Evolutionary conservation across 2,113 vertebrate species (phyloP), one percentile per base, ranked within the genome.

Genomic region (Prochilodus magdalenae): DNA sequence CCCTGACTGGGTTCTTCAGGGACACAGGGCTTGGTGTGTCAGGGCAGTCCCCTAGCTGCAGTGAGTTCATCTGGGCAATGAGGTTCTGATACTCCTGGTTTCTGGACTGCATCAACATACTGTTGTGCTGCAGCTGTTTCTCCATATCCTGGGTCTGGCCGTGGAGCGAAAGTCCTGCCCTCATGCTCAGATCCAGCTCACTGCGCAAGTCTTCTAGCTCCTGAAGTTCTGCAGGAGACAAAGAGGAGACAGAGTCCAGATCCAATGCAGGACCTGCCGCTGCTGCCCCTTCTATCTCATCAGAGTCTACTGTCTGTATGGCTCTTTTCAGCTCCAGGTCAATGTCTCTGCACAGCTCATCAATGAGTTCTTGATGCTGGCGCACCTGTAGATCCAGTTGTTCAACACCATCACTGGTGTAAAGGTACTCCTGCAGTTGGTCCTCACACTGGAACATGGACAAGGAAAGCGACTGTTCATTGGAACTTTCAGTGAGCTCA

Each of bases 41-140:
- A 8, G 73, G 73, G 66, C 87, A 85, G 44, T 93, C 93, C 72
- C 77, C 91, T 15, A 93, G 71, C 27, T 95, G 93, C 69, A 98
- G 75, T 0, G 91, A 90, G 86, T 84, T 92, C 30, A 99, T 91
- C 87, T 97, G 96, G 59, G 95, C 85, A 12, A 94, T 92, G 40
- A 99, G 91, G 74, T 94, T 91, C 90, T 97, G 95, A 75, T 96
- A 98, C 83, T 99, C 97, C 83, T 95, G 94, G 72, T 95, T 95
- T 87, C 95, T 96, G 81, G 94, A 94, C 79, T 92, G 90, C 87
- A 97, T 88, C 26, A 94, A 10, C 1, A 89, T 87, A 80, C 97
- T 95, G 65, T 89, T 94, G 75, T 84, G 90, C 30, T 93, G 93
- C 40, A 99, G 93, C 82, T 98, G 94, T 84, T 94, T 95, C 88